Base-by-base conservation (phyloP, 1,140 invertebrate genomes). In the Zaprionus camerounensis region DNA sequence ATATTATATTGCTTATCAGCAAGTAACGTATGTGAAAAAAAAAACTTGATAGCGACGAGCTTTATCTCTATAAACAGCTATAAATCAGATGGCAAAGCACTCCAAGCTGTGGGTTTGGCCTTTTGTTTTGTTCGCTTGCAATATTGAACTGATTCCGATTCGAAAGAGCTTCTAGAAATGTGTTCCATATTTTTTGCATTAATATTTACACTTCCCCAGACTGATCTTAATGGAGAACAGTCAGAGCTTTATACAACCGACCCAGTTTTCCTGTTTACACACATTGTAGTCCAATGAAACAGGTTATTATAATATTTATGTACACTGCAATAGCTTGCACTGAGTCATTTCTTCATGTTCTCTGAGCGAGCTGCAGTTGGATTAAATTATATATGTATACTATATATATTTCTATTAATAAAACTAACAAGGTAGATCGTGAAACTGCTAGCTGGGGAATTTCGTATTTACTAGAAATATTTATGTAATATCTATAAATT, bases 1-100 rank as follows among this genome's bases (percentile, higher is more conserved):
- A 46, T 36, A 44, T 68, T 55, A 38, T 55, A 38, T 11, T 63
- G 80, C 76, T 88, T 91, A 88, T 88, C 84, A 86, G 46, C 49
- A 31, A 55, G n/a, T n/a, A 46, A 13, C 11, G 9, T 17, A 46
- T 46, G n/a, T 46, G 34, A 12, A 57, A 57, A 31, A 57, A 36
- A 36, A 41, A 13, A 65, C n/a, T 80, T 70, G 64, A 88, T 78
- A 87, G 56, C 69, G 46, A 49, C 46, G 57, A 15, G 11, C 56
- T 51, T 87, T 87, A 87, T 87, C 83, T 71, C 22, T 49, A 64
- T 71, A 51, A 49, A 59, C 24, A 59, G 68, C 34, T 55, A 65
- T 76, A 65, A 76, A 76, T 76, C 68, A 76, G 68, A 65, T 63
- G 72, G 26, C 49, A 63, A 55, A 64, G 13, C 34, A 56, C 34